Evolutionary conservation across 2,888 invertebrate species (phyloP).

Genomic region (Crematogaster levior): DNA sequence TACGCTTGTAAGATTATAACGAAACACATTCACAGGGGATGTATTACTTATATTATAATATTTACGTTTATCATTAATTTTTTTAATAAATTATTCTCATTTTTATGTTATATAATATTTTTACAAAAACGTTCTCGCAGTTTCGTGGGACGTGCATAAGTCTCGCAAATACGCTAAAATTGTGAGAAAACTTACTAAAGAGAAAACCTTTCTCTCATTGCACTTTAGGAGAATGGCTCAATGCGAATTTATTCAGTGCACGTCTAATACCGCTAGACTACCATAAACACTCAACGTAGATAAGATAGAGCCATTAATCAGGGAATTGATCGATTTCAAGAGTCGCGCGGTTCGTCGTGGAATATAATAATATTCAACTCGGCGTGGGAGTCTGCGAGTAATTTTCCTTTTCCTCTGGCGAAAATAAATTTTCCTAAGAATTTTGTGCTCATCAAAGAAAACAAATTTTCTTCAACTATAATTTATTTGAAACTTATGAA

Average conservation of each 20-base stretch:
- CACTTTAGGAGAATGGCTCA: not conserved
- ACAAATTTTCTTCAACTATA: not conserved
- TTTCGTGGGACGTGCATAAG: not conserved
- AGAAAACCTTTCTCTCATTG: not conserved
- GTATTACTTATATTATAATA: too few relatives aligned
- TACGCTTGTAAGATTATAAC: not conserved
- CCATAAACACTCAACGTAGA: not conserved
- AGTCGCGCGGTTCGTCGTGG: not conserved
- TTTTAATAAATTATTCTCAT: too few relatives aligned
- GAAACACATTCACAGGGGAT: too few relatives aligned
- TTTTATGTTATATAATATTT: not conserved
- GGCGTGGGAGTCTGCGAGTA: not conserved
- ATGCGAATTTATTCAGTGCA: slow-evolving; percentile 22
- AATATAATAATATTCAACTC: not conserved
- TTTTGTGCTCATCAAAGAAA: not conserved
- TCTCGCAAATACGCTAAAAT: not conserved
- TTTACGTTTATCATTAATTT: too few relatives aligned
- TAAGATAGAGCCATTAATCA: slow-evolving; percentile 33
- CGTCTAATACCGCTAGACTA: not conserved
- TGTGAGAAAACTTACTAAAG: not conserved
- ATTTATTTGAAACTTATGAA: not conserved
- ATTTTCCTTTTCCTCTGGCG: not conserved
- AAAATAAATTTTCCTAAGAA: not conserved
- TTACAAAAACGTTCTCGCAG: not conserved
- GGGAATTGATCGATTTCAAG: slow-evolving; percentile 14